A percentile compares a stretch with the other conserved stretches of the same genome.
phyloP scores from a whole-genome alignment of 1,140 invertebrate species.

The Euwallacea similis region DNA sequence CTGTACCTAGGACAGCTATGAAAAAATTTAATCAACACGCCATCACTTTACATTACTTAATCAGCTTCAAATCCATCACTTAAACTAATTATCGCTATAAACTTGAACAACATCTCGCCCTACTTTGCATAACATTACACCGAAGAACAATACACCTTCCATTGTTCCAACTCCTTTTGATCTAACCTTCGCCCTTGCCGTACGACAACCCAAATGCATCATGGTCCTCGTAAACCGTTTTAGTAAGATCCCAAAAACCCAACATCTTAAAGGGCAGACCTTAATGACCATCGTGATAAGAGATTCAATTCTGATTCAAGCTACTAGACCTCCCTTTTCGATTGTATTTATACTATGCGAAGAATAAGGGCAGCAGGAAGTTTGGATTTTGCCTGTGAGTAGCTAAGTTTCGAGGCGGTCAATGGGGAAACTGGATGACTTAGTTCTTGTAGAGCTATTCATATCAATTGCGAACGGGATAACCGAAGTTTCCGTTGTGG shows the following conservation, averaged over 20 bases:
- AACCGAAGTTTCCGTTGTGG: not conserved
- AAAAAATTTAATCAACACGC: no score
- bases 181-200: no score
- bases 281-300: constrained; percentile 10
- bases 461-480: constrained; percentile 2
- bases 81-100: no score
- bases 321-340: constrained; percentile 6
- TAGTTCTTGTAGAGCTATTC: constrained; percentile 7
- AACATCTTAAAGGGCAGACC: constrained; percentile 8
- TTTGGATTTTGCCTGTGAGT: constrained; percentile 8
- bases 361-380: constrained; percentile 12
- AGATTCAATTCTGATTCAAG: constrained; percentile 2
- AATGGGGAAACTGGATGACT: constrained; percentile 20
- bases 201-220: no score
- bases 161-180: no score
- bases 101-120: no score
- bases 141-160: no score
- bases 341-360: constrained; percentile 13
- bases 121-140: no score
- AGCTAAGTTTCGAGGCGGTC: constrained; percentile 13
- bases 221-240: not conserved
- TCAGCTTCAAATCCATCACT: no score
- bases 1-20: no score
- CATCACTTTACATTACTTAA: no score
- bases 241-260: not conserved